These are phyloP conservation scores for Schizopygopsis malacanthus DNA, from an alignment of 2,797 vertebrate species.

Conservation along the genomic window DNA sequence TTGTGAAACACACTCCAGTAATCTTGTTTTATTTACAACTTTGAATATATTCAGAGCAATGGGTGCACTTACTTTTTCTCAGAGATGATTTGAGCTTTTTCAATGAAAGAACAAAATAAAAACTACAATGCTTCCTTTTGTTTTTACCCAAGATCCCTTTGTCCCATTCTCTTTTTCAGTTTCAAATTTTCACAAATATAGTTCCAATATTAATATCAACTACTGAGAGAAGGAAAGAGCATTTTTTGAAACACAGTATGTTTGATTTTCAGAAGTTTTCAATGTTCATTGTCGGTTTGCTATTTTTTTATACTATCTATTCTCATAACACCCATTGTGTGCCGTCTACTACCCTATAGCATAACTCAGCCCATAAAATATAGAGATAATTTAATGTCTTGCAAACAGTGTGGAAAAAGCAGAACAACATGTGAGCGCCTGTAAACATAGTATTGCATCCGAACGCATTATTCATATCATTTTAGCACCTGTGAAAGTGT, in stretches of 20 bases:
- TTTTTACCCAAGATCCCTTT: neutral
- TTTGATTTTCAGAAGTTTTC: neutral
- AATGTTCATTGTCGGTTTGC: neutral
- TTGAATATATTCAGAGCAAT: neutral
- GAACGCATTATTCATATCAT: slow-evolving; percentile 16
- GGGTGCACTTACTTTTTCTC: neutral
- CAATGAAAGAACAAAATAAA: neutral
- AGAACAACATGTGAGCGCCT: neutral
- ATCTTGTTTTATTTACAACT: neutral
- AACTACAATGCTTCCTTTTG: neutral
- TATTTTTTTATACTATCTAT: neutral
- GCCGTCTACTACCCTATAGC: neutral
- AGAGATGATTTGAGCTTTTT: neutral
- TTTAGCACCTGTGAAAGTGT: neutral
- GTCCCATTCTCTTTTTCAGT: neutral
- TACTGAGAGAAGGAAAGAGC: neutral
- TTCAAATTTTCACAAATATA: neutral
- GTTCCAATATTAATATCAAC: neutral
- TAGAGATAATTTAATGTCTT: slow-evolving; percentile 30
- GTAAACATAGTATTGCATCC: slow-evolving; percentile 4
- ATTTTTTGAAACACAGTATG: neutral
- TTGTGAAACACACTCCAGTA: neutral
- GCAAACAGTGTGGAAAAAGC: slow-evolving; percentile 17
- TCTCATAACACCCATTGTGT: neutral
- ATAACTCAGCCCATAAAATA: slow-evolving; percentile 8